phyloP scores from a whole-genome alignment of 2,797 vertebrate genomes.

The Miichthys miiuy region DNA sequence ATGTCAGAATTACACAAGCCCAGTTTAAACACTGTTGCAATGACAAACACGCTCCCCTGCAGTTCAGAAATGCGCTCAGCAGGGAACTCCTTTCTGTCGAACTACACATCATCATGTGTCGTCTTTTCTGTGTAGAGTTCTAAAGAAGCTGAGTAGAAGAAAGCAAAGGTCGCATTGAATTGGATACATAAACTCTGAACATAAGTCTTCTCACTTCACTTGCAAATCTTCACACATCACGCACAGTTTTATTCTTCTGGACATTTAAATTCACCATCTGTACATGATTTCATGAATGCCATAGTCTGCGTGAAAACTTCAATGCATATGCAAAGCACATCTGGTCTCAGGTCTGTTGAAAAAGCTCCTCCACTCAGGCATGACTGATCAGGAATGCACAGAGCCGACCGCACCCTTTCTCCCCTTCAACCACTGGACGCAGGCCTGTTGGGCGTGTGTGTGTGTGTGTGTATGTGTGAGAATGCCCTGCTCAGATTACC shows the following conservation, averaged over 20 bases:
- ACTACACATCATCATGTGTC: not conserved
- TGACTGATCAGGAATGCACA: constrained; percentile 82
- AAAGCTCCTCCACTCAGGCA: constrained; percentile 69
- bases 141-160: not conserved
- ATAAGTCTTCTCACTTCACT: not conserved
- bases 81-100: constrained; percentile 8
- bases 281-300: constrained; percentile 25
- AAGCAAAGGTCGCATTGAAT: not conserved
- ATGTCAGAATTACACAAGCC: constrained; percentile 30
- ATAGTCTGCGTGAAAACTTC: constrained; percentile 35
- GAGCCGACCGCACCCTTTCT: constrained; percentile 74
- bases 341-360: constrained; percentile 72
- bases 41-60: constrained; percentile 49
- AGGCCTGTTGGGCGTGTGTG: constrained; percentile 62
- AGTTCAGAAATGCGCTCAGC: not conserved
- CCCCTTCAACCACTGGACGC: constrained; percentile 70
- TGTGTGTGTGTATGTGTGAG: constrained; percentile 46
- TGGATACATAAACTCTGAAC: not conserved
- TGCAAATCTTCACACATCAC: constrained; percentile 8
- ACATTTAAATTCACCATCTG: constrained; percentile 29
- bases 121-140: not conserved
- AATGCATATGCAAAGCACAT: constrained; percentile 63
- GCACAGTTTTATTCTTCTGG: not conserved
- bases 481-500: constrained; percentile 75
- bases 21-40: constrained; percentile 44